phyloP scores from a whole-genome alignment of 2,888 invertebrate species.

The Horisme vitalbata region DNA sequence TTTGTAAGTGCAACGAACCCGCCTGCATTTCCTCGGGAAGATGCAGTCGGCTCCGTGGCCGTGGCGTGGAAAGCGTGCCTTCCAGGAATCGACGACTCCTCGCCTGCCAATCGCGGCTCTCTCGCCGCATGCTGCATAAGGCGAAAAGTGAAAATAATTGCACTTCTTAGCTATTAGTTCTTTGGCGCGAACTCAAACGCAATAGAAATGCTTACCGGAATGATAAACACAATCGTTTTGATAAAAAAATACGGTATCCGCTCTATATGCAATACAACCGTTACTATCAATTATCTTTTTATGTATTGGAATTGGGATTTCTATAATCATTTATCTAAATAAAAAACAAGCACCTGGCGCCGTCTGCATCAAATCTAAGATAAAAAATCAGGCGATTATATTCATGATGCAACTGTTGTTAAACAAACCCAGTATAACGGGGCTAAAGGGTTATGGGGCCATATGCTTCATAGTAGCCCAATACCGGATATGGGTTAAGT shows the following conservation, averaged over 20 bases:
- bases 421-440: constrained; percentile 69
- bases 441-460: constrained; percentile 80
- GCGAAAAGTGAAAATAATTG: constrained; percentile 72
- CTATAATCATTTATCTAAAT: constrained; percentile 29
- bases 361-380: constrained; percentile 45
- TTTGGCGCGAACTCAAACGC: constrained; percentile 5
- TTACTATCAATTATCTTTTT: constrained; percentile 15
- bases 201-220: constrained; percentile 1
- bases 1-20: constrained; percentile 82
- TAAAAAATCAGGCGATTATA: constrained; percentile 63
- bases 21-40: constrained; percentile 78
- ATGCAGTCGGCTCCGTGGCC: constrained; percentile 58
- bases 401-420: constrained; percentile 73
- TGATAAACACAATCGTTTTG: background rate
- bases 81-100: constrained; percentile 67
- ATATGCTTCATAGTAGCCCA: constrained; percentile 60
- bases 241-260: background rate
- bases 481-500: constrained; percentile 80
- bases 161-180: constrained; percentile 18
- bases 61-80: constrained; percentile 71
- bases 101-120: constrained; percentile 49
- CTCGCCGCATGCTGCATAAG: constrained; percentile 51
- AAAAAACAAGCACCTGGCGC: constrained; percentile 62
- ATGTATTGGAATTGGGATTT: constrained; percentile 27
- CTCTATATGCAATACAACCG: constrained; percentile 9